Evolutionary conservation across 2,888 invertebrate genomes (phyloP).

Genomic region (Gibbula magus): DNA sequence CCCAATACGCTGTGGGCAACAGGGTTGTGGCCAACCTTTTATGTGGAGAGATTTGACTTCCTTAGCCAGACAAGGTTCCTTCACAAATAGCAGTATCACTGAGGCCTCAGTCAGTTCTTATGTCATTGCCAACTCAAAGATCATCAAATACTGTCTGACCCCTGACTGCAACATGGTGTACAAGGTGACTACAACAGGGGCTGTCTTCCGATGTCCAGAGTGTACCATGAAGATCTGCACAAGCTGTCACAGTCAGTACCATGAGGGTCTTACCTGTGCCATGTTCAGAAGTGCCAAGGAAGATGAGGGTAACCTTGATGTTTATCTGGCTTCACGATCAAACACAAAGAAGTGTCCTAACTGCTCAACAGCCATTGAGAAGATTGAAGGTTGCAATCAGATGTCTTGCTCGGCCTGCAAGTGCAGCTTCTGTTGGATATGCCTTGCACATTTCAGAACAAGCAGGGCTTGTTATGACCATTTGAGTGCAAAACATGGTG

Average conservation of each 20-base stretch:
- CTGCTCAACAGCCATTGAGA: slow-evolving; percentile 62
- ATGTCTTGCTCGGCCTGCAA: slow-evolving; percentile 61
- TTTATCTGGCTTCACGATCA: slow-evolving; percentile 54
- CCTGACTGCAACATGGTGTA: slow-evolving; percentile 67
- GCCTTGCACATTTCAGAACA: slow-evolving; percentile 47
- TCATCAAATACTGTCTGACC: slow-evolving; percentile 62
- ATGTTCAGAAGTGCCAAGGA: slow-evolving; percentile 46
- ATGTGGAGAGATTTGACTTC: slow-evolving; percentile 52
- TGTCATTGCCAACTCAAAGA: slow-evolving; percentile 44
- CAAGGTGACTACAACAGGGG: slow-evolving; percentile 43
- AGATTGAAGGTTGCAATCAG: slow-evolving; percentile 65
- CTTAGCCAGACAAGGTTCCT: slow-evolving; percentile 36
- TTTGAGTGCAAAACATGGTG: slow-evolving; percentile 44
- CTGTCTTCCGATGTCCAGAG: slow-evolving; percentile 50
- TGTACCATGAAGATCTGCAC: slow-evolving; percentile 59
- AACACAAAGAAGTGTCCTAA: slow-evolving; percentile 60
- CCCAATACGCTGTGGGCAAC: slow-evolving; percentile 60
- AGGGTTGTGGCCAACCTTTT: slow-evolving; percentile 52
- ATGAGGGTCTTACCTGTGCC: slow-evolving; percentile 62
- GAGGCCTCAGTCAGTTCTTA: slow-evolving; percentile 53
- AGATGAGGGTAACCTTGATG: slow-evolving; percentile 40
- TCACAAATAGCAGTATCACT: slow-evolving; percentile 38
- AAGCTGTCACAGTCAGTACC: slow-evolving; percentile 58
- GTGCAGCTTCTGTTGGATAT: slow-evolving; percentile 66
- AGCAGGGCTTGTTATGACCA: slow-evolving; percentile 58